Percentiles rank a stretch among this genome's conserved stretches.
Evolutionary conservation across 2,113 vertebrate species (phyloP).

Genomic region (Ammospiza caudacuta): DNA sequence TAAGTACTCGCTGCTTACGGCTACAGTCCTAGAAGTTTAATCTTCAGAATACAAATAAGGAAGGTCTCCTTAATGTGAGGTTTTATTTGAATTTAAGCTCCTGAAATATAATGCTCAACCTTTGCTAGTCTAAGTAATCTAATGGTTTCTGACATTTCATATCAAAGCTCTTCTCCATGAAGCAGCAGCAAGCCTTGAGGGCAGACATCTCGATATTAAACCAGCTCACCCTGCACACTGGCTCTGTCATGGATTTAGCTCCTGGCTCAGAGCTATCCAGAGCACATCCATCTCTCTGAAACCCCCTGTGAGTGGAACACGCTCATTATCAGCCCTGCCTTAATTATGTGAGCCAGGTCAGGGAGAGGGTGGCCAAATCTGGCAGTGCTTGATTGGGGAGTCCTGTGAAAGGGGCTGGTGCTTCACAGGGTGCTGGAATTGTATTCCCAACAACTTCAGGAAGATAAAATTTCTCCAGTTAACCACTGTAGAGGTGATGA

Average conservation of each 20-base stretch:
- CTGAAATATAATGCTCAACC: slow-evolving; percentile 55
- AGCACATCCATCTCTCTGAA: not conserved
- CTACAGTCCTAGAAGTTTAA: not conserved
- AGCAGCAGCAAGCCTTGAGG: slow-evolving; percentile 37
- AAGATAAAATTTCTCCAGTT: not conserved
- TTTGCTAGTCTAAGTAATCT: slow-evolving; percentile 71
- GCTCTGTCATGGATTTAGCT: slow-evolving; percentile 40
- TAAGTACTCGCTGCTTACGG: slow-evolving; percentile 18
- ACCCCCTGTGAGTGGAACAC: not conserved
- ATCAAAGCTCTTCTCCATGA: slow-evolving; percentile 54
- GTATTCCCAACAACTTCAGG: not conserved
- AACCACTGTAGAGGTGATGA: accelerated
- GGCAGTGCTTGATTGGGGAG: not conserved
- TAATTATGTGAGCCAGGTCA: not conserved
- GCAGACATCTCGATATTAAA: slow-evolving; percentile 62
- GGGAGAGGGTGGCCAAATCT: not conserved
- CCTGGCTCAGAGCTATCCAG: not conserved
- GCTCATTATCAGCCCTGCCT: not conserved
- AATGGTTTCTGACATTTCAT: slow-evolving; percentile 87
- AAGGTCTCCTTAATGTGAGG: slow-evolving; percentile 26
- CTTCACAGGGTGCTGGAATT: not conserved
- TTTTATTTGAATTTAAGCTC: slow-evolving; percentile 33
- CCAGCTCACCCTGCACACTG: slow-evolving; percentile 20
- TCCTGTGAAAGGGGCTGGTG: not conserved
- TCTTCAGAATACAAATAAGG: slow-evolving; percentile 33